Percentiles rank a stretch among this genome's conserved stretches.
phyloP scores from a whole-genome alignment of 2,797 vertebrate species.

The Silurus aristotelis region DNA sequence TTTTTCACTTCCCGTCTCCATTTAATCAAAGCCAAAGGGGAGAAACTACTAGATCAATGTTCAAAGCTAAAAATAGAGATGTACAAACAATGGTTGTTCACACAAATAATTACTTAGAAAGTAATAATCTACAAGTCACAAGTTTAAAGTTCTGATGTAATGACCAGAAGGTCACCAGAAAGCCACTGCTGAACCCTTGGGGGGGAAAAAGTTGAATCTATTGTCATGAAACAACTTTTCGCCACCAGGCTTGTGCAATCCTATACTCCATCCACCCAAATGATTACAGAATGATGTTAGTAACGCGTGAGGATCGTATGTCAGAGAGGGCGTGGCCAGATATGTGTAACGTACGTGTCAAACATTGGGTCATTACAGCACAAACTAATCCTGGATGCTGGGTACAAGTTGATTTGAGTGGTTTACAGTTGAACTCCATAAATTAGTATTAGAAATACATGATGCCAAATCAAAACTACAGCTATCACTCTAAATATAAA shows the following conservation, averaged over 20 bases:
- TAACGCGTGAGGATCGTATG: background rate
- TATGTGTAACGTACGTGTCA: background rate
- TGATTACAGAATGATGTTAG: background rate
- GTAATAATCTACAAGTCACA: background rate
- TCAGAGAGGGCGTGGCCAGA: background rate
- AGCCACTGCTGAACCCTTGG: background rate
- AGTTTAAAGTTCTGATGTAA: background rate
- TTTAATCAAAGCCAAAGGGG: background rate
- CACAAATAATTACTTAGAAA: background rate
- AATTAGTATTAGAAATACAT: background rate
- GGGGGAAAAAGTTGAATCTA: background rate
- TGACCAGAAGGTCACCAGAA: background rate
- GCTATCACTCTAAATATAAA: background rate
- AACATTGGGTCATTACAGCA: background rate
- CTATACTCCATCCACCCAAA: background rate
- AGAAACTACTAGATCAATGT: slow-evolving; percentile 13
- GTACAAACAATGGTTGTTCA: background rate
- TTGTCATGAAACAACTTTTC: background rate
- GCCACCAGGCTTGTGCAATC: background rate
- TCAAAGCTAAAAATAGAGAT: background rate
- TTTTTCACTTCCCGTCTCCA: background rate
- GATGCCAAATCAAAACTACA: background rate
- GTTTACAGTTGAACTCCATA: background rate
- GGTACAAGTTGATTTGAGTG: background rate
- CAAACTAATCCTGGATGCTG: background rate